Evolutionary conservation across 2,797 vertebrate genomes (phyloP), one percentile per base, ranked within the genome.

Genomic region (Graptemys geographica): DNA sequence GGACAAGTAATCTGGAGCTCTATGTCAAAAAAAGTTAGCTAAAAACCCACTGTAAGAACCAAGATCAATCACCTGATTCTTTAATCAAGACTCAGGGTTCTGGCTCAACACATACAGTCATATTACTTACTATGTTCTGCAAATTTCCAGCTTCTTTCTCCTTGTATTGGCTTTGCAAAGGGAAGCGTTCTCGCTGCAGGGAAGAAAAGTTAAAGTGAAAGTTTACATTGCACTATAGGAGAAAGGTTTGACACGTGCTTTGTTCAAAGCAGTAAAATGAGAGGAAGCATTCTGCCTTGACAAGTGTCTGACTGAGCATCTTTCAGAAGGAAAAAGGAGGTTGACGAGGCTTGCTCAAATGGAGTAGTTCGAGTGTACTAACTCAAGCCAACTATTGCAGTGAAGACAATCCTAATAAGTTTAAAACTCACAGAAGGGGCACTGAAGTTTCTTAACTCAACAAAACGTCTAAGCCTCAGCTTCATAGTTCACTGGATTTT

Each of bases 141-240:
- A 97, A 94, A 84, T 81, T 84, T 84, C 88, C 95, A 94, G 16
- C 37, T 59, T 97, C 96, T 83, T 87, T 97, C 41, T 97, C 97
- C 94, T 94, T 91, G 89, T 92, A 98, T 37, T 93, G 95, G 86
- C 81, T 97, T 93, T 97, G 97, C 89, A 98, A 95, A 94, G 96
- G 89, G 88, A 97, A 95, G 80, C 90, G 93, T 93, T 98, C 97
- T 33, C 96, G 96, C 98, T 98, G 97, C 86, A 97, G 52, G 91
- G 65, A 92, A 96, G 80, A 96, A 94, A 91, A 88, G 44, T 94
- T 80, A 96, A 1, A 88, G 44, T 6, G 12, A 88, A 94, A 94
- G 82, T 33, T 59, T 6, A 94, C 83, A 80, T 84, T 85, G 79
- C 12, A 81, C 78, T 49, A 86, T 19, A 33, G 52, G 18, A 53